Conservation (phyloP, 2,113 vertebrate species). For the Grammomys dolichurus region DNA sequence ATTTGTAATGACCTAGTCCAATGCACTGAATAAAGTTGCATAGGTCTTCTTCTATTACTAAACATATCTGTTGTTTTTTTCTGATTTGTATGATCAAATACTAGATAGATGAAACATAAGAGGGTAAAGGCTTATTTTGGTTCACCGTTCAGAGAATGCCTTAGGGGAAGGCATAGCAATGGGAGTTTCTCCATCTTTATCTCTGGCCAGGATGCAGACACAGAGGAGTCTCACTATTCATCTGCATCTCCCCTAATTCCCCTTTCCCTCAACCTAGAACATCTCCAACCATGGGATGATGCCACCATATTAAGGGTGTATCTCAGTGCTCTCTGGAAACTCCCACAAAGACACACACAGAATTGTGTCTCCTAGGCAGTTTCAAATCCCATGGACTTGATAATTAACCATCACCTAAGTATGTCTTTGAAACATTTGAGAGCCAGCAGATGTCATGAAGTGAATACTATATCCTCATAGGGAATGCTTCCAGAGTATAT, state of each 20-base stretch:
- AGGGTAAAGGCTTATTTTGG: neutral
- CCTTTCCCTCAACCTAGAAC: neutral
- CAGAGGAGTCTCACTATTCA: neutral
- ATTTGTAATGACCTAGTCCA: slow-evolving; percentile 19
- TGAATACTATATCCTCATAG: neutral
- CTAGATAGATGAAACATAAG: neutral
- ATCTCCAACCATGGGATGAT: neutral
- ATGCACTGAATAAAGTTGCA: neutral
- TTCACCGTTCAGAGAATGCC: neutral
- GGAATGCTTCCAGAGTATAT: neutral
- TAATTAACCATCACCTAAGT: neutral
- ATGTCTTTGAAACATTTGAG: neutral
- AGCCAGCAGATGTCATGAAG: neutral
- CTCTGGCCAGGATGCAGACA: neutral
- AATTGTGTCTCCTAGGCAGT: neutral
- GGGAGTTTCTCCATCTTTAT: neutral
- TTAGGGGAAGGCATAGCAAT: neutral
- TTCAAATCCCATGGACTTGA: neutral
- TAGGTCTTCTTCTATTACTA: neutral
- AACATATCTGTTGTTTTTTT: neutral
- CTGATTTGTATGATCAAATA: neutral
- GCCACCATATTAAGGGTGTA: neutral
- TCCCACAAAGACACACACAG: neutral
- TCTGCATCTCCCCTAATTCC: neutral
- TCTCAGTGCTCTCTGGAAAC: neutral